Percentiles rank a stretch among this genome's conserved stretches.
phyloP scores from a whole-genome alignment of 2,888 invertebrate species.

The Apantesis nais region DNA sequence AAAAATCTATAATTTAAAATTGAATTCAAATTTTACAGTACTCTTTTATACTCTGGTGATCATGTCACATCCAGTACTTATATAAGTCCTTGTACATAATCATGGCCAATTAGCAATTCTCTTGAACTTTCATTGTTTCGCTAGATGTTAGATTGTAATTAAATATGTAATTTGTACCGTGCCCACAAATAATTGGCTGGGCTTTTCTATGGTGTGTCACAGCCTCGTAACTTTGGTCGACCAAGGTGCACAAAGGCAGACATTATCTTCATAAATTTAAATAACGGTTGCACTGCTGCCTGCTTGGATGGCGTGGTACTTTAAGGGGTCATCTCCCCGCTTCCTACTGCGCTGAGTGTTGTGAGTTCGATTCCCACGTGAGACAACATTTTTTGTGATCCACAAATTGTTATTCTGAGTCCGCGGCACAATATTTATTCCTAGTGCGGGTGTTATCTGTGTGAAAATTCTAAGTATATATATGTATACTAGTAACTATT shows the following conservation, averaged over 20 bases:
- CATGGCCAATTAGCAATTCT: constrained; percentile 69
- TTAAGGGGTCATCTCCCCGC: too few relatives aligned
- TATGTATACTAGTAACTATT: too few relatives aligned
- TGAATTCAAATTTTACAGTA: background rate
- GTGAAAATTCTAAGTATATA: too few relatives aligned
- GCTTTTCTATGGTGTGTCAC: constrained; percentile 41
- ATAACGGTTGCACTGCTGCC: background rate
- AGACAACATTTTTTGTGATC: too few relatives aligned
- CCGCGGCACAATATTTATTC: too few relatives aligned
- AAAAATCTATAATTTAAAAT: background rate
- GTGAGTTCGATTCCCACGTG: too few relatives aligned
- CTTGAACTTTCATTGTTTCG: constrained; percentile 72
- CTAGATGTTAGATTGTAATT: constrained; percentile 63
- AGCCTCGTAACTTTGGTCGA: constrained; percentile 24
- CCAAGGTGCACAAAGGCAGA: background rate
- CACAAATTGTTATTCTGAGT: too few relatives aligned
- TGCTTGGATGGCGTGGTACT: too few relatives aligned
- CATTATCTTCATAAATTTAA: constrained; percentile 13
- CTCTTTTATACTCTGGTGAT: background rate
- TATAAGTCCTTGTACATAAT: constrained; percentile 42
- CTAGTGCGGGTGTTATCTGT: too few relatives aligned
- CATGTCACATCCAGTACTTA: constrained; percentile 27
- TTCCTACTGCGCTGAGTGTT: too few relatives aligned
- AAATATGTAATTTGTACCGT: constrained; percentile 54
- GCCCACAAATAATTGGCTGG: constrained; percentile 42